These are phyloP conservation scores for Oplegnathus fasciatus DNA, from an alignment of 2,113 vertebrate genomes.

Conservation along the genomic window DNA sequence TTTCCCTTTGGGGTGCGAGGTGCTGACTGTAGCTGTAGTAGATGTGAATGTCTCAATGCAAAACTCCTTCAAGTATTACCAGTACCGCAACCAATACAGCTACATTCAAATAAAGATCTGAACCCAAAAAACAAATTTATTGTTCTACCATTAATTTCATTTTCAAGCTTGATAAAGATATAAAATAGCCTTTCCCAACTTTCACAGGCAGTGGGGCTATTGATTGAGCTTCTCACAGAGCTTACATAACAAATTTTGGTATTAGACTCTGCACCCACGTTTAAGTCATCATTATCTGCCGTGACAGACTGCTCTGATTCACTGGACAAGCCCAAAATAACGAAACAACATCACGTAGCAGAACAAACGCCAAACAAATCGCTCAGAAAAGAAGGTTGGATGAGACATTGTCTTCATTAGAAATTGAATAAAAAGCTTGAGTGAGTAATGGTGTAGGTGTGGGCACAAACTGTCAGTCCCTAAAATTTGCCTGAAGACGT, in stretches of 20 bases:
- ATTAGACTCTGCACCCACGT: constrained; percentile 29
- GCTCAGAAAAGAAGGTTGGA: constrained; percentile 42
- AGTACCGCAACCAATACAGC: not conserved
- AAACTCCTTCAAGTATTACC: not conserved
- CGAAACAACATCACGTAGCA: not conserved
- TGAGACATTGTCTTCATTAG: constrained; percentile 56
- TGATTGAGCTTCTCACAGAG: not conserved
- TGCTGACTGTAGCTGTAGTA: not conserved
- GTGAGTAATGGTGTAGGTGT: constrained; percentile 67
- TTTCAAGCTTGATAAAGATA: not conserved
- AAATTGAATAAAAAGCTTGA: constrained; percentile 33
- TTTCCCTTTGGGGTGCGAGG: not conserved
- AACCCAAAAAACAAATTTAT: not conserved
- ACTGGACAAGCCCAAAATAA: constrained; percentile 53
- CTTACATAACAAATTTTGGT: constrained; percentile 28
- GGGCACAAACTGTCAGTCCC: constrained; percentile 43
- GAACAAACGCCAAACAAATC: constrained; percentile 23
- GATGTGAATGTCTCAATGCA: not conserved
- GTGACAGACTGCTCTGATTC: constrained; percentile 60
- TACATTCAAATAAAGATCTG: not conserved
- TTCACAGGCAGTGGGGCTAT: not conserved
- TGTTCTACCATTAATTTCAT: not conserved
- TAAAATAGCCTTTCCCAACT: not conserved
- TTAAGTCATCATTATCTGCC: constrained; percentile 35
- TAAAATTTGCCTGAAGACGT: constrained; percentile 25